A percentile compares a stretch with the other conserved stretches of the same genome.
Evolutionary conservation across 2,113 vertebrate species (phyloP).

Genomic region (Ciconia boyciana): DNA sequence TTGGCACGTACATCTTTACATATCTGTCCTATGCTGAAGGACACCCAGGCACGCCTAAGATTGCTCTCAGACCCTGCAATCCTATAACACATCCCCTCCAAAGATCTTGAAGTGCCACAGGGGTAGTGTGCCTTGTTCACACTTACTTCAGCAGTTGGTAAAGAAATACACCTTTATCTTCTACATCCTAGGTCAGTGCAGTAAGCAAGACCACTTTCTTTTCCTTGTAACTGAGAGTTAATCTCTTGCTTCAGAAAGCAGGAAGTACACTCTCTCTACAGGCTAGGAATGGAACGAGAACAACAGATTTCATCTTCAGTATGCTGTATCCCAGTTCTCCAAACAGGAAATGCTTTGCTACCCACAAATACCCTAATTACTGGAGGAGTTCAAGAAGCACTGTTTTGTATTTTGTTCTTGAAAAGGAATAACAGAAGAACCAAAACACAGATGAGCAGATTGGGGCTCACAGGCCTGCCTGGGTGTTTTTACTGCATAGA

Average conservation of each 20-base stretch:
- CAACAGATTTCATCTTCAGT: background rate
- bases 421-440: background rate
- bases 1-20: background rate
- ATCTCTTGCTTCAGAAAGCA: background rate
- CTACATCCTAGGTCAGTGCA: background rate
- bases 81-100: background rate
- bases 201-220: background rate
- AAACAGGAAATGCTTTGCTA: conserved; percentile 54
- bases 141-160: background rate
- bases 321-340: background rate
- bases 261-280: background rate
- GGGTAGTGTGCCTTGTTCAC: background rate
- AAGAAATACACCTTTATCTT: background rate
- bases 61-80: background rate
- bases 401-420: background rate
- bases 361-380: conserved; percentile 40
- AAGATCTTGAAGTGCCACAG: background rate
- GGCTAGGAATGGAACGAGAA: background rate
- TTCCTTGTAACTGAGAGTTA: background rate
- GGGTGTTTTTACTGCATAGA: background rate
- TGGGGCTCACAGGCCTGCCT: background rate
- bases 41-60: background rate
- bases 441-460: background rate
- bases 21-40: background rate
- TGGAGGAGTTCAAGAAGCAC: background rate